phyloP scores from a whole-genome alignment of 1,140 invertebrate genomes.

The Centruroides sculpturatus region DNA sequence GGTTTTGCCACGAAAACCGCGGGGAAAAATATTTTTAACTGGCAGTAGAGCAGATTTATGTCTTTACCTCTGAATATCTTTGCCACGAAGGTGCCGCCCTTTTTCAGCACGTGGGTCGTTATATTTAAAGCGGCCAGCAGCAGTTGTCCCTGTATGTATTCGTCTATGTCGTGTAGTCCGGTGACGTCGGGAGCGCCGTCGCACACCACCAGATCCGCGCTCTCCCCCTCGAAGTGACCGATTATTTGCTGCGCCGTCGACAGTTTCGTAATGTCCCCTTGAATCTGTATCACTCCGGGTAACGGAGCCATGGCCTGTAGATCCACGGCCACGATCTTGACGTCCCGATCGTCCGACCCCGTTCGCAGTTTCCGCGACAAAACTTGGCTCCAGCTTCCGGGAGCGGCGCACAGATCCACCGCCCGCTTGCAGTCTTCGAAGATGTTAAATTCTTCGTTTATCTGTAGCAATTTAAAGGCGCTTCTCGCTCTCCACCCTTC shows the following conservation, averaged over 20 bases:
- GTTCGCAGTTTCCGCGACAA: constrained; percentile 60
- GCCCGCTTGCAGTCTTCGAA: constrained; percentile 79
- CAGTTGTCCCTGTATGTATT: constrained; percentile 90
- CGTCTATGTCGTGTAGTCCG: constrained; percentile 93
- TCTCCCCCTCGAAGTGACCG: constrained; percentile 68
- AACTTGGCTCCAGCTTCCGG: constrained; percentile 97
- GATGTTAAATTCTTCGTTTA: constrained; percentile 87
- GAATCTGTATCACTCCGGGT: constrained; percentile 82
- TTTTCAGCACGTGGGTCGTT: constrained; percentile 75
- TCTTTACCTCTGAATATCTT: constrained; percentile 94
- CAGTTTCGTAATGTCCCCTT: constrained; percentile 94
- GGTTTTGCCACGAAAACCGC: constrained; percentile 84
- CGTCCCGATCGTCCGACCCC: constrained; percentile 20
- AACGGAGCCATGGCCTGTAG: constrained; percentile 95
- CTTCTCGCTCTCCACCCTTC: constrained; percentile 96
- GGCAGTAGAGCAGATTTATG: constrained; percentile 72
- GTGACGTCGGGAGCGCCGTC: constrained; percentile 99
- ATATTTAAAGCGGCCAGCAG: constrained; percentile 89
- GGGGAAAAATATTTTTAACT: constrained; percentile 81
- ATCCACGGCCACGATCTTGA: constrained; percentile 95
- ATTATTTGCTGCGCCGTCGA: constrained; percentile 80
- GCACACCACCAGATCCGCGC: constrained; percentile 92
- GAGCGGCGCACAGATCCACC: constrained; percentile 95
- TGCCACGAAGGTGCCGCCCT: constrained; percentile 80
- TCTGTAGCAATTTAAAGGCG: constrained; percentile 95